phyloP scores from a whole-genome alignment of 2,888 invertebrate species.

The Pycnomerus fuliginosus region DNA sequence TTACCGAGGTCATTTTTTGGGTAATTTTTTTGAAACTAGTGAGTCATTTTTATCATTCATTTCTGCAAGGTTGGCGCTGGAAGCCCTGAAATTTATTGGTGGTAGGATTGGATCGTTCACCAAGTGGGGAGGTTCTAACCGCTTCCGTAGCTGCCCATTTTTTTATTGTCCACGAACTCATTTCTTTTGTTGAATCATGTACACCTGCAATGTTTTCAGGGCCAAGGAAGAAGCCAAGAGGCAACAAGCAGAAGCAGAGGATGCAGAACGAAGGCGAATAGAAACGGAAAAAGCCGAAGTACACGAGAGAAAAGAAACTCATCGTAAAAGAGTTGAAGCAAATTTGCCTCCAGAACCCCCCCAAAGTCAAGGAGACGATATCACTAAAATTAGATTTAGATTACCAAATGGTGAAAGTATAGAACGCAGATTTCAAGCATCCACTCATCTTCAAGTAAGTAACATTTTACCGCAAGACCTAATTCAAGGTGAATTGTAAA shows the following conservation, averaged over 20 bases:
- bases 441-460: constrained; percentile 59
- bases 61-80: too few species aligned
- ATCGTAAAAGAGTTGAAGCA: constrained; percentile 61
- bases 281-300: constrained; percentile 73
- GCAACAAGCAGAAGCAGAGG: constrained; percentile 72
- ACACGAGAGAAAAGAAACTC: constrained; percentile 74
- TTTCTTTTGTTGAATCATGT: constrained; percentile 2
- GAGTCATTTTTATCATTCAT: too few species aligned
- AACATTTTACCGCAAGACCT: too few species aligned
- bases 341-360: constrained; percentile 74
- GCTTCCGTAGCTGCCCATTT: too few species aligned
- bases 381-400: constrained; percentile 77
- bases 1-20: too few species aligned
- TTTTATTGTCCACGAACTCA: too few species aligned
- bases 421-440: constrained; percentile 72
- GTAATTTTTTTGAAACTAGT: too few species aligned
- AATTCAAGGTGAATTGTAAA: too few species aligned
- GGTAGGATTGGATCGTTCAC: too few species aligned
- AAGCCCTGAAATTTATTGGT: too few species aligned
- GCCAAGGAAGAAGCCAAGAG: constrained; percentile 86
- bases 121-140: too few species aligned
- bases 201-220: constrained; percentile 52
- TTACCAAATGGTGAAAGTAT: constrained; percentile 76
- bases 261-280: constrained; percentile 69
- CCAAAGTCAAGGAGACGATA: constrained; percentile 57